Base-by-base conservation (phyloP, 92 coral and sea anemone species). In the Nematostella vectensis region DNA sequence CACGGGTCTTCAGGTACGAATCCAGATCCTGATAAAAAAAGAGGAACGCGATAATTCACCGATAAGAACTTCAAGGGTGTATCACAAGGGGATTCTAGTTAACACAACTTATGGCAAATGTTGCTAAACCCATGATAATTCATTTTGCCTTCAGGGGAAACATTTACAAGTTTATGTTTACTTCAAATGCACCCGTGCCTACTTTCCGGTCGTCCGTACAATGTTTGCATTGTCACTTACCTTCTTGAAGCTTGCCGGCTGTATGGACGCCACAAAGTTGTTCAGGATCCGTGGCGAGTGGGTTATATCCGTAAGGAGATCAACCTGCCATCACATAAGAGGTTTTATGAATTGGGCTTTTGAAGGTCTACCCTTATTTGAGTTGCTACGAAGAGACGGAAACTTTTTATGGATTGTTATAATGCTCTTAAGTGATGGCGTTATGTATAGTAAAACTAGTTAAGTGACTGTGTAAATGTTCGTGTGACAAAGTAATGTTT, bases 281-380 rank as follows among this genome's bases (percentile, higher is more conserved):
- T 95, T 91, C 51, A 86, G 57, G 58, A 91, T 91, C 16, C 98
- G 91, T 1, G 98, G 98, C 16, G 98, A 91, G 55, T 91, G 98
- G 17, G 98, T 78, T 64, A 91, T 91, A 74, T 91, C 98, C 1
- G 95, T 91, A 55, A 91, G 80, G 31, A 91, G 65, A 38, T 91
- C 98, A 63, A 91, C 98, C 97, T 89, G 48, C 16, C 25, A 61
- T 29, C 23, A 60, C 39, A 10, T 25, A 47, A 28, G 9, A 36
- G n/a, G n/a, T n/a, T 8, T 36, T 8, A 36, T 8, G 9, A 36
- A 15, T 36, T 36, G 8, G 42, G 42, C 9, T 36, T 36, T 36
- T 36, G 42, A 36, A 36, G 15, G 42, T 15, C 42, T 36, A 36
- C 15, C 42, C 42, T 8, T 36, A 8, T 36, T 15, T n/a, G n/a